Base-by-base conservation (phyloP, 1,140 invertebrate genomes). In the Pseudomyrmex pallidus region DNA sequence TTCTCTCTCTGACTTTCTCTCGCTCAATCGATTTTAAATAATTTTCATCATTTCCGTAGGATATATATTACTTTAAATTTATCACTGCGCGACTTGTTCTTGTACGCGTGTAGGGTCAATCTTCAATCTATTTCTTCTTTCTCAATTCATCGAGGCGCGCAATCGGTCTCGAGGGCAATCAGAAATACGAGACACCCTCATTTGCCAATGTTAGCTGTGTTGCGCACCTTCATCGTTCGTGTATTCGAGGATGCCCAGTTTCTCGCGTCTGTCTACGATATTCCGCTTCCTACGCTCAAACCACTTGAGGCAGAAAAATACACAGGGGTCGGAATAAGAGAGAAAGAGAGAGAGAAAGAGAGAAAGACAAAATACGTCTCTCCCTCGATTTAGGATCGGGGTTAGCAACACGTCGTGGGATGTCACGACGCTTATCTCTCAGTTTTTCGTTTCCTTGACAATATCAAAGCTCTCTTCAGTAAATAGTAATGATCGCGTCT, bases 141-240 rank as follows among this genome's bases (percentile, higher is more conserved):
- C 57, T 57, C 59, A 20, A 35, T 63, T 25, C 64, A 63, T 59
- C 17, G 44, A 61, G 57, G 61, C 74, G 61, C 50, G 64, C 74
- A 54, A 68, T 59, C 64, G 48, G 76, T 22, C 86, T 88, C 56
- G 25, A 74, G 64, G 84, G 84, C 84, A 89, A 89, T 88, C 84
- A 76, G 87, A 84, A 85, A 86, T 84, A 88, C 76, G 87, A 80
- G 76, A 86, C 87, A 84, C 84, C 74, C 87, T 89, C 85, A 84
- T 88, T 89, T 86, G 84, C 87, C 80, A 74, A 76, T 74, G 54
- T 48, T 74, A 59, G 61, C 62, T 82, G 57, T 68, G 59, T 72
- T 64, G 63, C 46, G 64, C 20, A 67, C 35, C 87, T 85, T 78
- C 73, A 85, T 88, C 74, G 87, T 50, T 52, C 67, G 72, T 61